Percentiles rank a stretch among this genome's conserved stretches.
These are phyloP conservation scores for Triops cancriformis DNA, from an alignment of 1,140 invertebrate species.

Conservation along the genomic window DNA sequence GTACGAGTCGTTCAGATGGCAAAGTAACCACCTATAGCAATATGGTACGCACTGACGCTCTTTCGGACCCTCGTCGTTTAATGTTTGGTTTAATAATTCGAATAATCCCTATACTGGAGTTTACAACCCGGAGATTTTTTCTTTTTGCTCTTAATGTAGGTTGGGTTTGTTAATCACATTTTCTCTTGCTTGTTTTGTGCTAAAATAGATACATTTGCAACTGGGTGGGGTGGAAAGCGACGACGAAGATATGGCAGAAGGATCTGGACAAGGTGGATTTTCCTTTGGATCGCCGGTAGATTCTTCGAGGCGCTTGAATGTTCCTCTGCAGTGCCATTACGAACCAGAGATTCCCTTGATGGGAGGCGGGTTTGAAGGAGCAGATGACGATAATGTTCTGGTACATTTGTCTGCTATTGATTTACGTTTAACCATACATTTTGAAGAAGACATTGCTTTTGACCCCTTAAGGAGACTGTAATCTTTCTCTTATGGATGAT, in stretches of 20 bases:
- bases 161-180: background rate
- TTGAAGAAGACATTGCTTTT: too few species aligned
- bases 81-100: too few species aligned
- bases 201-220: conserved; percentile 25
- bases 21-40: conserved; percentile 29
- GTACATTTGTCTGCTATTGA: background rate
- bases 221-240: conserved; percentile 28
- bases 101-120: too few species aligned
- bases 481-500: too few species aligned
- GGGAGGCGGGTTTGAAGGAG: conserved; percentile 20
- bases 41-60: conserved; percentile 24
- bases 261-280: conserved; percentile 30
- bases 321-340: conserved; percentile 31
- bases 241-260: conserved; percentile 33
- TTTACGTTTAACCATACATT: conserved; percentile 8
- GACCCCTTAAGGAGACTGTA: too few species aligned
- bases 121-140: too few species aligned
- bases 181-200: background rate
- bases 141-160: too few species aligned
- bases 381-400: conserved; percentile 28
- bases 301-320: conserved; percentile 18
- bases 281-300: background rate
- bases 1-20: conserved; percentile 24
- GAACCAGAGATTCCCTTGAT: conserved; percentile 26
- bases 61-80: background rate